phyloP scores from a whole-genome alignment of 2,113 vertebrate genomes.

The Onychostoma macrolepis region DNA sequence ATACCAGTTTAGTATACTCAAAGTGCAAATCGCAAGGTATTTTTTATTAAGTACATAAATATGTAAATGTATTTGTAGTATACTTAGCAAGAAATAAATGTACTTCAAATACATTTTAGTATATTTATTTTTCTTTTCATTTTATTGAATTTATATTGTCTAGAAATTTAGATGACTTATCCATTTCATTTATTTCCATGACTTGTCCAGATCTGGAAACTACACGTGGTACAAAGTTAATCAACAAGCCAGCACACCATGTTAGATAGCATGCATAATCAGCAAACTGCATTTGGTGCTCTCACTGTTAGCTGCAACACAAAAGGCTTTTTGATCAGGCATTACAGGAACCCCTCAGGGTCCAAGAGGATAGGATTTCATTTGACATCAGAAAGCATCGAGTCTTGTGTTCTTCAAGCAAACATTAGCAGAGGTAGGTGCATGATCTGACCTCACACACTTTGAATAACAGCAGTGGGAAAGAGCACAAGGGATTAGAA shows the following conservation, averaged over 20 bases:
- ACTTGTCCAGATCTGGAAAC: neutral
- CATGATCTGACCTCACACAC: neutral
- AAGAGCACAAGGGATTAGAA: conserved; percentile 26
- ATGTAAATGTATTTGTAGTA: too few species aligned
- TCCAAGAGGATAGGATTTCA: neutral
- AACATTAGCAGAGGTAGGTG: neutral
- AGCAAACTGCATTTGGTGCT: neutral
- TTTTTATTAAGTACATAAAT: too few species aligned
- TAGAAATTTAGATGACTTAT: neutral
- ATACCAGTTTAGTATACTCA: too few species aligned
- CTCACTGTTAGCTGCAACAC: neutral
- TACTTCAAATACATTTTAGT: too few species aligned
- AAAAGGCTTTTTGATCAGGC: conserved; percentile 30
- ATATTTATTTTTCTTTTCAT: neutral
- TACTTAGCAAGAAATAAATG: too few species aligned
- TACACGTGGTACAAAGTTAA: neutral
- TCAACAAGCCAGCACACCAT: neutral
- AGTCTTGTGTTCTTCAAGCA: neutral
- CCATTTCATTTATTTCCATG: neutral
- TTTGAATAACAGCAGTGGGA: neutral
- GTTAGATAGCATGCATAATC: neutral
- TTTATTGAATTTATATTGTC: neutral
- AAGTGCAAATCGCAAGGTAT: too few species aligned
- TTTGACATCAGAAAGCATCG: neutral
- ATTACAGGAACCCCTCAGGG: conserved; percentile 1